Base-by-base conservation (phyloP, 2,888 invertebrate genomes). In the Corbicula japonica region DNA sequence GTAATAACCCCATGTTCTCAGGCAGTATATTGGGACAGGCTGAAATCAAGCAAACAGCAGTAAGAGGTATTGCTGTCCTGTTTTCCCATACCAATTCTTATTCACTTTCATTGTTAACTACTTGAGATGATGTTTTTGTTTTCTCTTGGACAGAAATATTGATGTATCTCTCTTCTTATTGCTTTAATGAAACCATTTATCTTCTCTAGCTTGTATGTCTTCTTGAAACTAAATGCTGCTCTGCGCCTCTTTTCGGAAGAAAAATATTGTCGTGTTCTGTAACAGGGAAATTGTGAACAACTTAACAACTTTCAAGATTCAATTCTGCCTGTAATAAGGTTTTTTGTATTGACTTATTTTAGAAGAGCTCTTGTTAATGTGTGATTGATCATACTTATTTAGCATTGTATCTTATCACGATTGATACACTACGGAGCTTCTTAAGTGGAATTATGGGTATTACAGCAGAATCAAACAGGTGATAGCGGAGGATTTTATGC, bases 391-490 rank as follows among this genome's bases (percentile, higher is more conserved):
- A 48, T 34, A 18, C 32, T 48, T 28, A 23, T 34, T 63, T 35
- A 35, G 34, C 52, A 35, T 52, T 34, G 52, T 65, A 52, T 65
- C 52, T 65, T 65, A 65, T 65, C 65, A 50, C 35, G 35, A 52
- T 52, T 65, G 50, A 65, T 65, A 52, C 63, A 38, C 50, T 63
- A 21, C 23, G 63, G 26, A 65, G 50, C 65, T 65, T 50, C 65
- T 65, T 65, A 65, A 50, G 65, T 65, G 30, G 65, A 50, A 50
- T 65, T 65, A 65, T 38, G 65, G 65, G 65, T 52, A 65, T 65
- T 65, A 65, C 65, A 2, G 18, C 23, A 18, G 65, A 65, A 52
- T 65, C 50, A 35, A 52, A 65, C 65, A 65, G 65, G 65, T 65
- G 65, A 65, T 65, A 35, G 65, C 28, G 38, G 21, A 34, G 65